phyloP scores from a whole-genome alignment of 2,888 invertebrate species.

The Phyllotreta cruciferae region DNA sequence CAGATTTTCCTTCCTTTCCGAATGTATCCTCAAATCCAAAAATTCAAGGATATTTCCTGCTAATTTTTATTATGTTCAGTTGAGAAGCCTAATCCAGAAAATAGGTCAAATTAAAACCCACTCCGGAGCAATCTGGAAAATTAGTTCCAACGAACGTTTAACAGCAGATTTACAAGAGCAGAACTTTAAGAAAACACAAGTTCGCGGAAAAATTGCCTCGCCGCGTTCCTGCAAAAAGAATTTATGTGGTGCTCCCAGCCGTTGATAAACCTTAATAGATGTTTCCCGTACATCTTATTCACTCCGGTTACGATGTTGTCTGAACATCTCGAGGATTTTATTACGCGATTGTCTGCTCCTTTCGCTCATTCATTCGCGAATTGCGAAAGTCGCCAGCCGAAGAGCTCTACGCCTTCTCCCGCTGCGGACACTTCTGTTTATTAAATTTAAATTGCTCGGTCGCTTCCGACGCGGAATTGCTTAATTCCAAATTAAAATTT shows the following conservation, averaged over 20 bases:
- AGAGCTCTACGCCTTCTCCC: conserved; percentile 13
- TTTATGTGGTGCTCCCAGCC: conserved; percentile 20
- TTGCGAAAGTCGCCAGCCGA: conserved; percentile 23
- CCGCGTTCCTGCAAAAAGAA: conserved; percentile 11
- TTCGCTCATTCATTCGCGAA: conserved; percentile 19
- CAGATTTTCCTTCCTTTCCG: too few species aligned
- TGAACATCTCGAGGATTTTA: conserved; percentile 38
- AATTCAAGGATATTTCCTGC: too few species aligned
- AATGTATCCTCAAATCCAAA: too few species aligned
- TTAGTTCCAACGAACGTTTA: conserved; percentile 6
- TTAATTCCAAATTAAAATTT: conserved; percentile 24
- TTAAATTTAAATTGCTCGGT: conserved; percentile 28
- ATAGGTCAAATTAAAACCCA: background rate
- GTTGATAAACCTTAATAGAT: conserved; percentile 41
- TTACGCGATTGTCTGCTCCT: conserved; percentile 31
- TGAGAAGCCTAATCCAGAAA: too few species aligned
- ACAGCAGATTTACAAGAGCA: background rate
- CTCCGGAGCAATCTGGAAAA: background rate
- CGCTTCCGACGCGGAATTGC: conserved; percentile 12
- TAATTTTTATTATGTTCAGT: too few species aligned
- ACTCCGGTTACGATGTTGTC: conserved; percentile 30
- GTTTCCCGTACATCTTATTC: conserved; percentile 39
- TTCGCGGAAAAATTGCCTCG: conserved; percentile 15
- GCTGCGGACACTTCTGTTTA: conserved; percentile 25
- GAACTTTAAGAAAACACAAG: conserved; percentile 20